Evolutionary conservation across 2,113 vertebrate species (phyloP).

Genomic region (Orientallactaga bullata): DNA sequence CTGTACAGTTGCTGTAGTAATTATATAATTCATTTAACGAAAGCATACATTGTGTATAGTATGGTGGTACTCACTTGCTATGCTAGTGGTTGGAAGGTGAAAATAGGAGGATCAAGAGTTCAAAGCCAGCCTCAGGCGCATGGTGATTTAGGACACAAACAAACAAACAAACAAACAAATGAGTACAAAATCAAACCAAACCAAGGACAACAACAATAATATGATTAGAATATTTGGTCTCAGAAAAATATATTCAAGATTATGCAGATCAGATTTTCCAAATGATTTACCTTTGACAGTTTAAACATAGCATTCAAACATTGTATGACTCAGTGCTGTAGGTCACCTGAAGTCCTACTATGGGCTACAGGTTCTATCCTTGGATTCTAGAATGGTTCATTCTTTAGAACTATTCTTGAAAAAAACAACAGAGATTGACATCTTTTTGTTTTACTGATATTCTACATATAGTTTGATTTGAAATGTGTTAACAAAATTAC

Average conservation of each 20-base stretch:
- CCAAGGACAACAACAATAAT: neutral
- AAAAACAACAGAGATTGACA: neutral
- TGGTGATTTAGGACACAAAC: neutral
- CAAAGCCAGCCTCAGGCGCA: neutral
- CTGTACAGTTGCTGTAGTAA: neutral
- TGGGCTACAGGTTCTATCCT: neutral
- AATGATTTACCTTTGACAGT: neutral
- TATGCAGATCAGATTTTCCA: neutral
- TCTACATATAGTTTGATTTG: neutral
- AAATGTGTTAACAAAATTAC: neutral
- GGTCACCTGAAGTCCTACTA: neutral
- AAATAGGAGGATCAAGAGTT: neutral
- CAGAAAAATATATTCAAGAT: neutral
- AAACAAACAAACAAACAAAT: neutral
- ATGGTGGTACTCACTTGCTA: too few species aligned
- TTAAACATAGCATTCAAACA: neutral
- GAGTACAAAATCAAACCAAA: neutral
- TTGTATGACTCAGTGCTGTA: neutral
- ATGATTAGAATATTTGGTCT: neutral
- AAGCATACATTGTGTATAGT: neutral
- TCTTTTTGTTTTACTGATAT: neutral
- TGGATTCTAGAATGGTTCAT: neutral
- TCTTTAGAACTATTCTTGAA: slow-evolving; percentile 32
- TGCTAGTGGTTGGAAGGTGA: neutral
- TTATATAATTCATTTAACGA: neutral